Evolutionary conservation across 2,113 vertebrate species (phyloP), one percentile per base, ranked within the genome.

Genomic region (Vidua chalybeata): DNA sequence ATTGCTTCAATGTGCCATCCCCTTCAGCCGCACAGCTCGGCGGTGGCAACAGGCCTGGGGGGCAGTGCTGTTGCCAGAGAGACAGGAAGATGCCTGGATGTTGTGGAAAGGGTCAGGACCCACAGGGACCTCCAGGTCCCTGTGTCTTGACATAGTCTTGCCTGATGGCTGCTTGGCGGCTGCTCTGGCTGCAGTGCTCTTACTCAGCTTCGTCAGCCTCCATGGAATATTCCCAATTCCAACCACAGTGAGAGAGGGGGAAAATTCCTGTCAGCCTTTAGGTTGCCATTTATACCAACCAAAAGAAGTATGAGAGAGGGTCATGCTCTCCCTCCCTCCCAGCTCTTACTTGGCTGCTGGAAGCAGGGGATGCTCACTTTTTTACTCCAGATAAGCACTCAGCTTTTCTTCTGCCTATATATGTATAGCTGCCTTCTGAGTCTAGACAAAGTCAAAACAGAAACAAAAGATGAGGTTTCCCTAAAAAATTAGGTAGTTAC

Each of bases 1-100:
- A 97, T 93, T 93, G 94, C 92, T 93, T 87, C 92, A 94, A 33
- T 82, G 90, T 90, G 86, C 93, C 92, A 93, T 89, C 77, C 90
- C 75, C 77, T 96, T 74, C 93, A 96, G 94, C 76, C 63, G 2
- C 73, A 59, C 88, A 87, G 86, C 76, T 88, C 75, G 1, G 79
- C 0, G 0, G 81, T 23, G 7, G 79, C 87, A 81, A 84, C 85
- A 63, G 56, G 82, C 93, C 74, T 61, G 41, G 67, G 43, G 46
- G 31, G 61, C 51, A 71, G 64, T n/a, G 64, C 82, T 63, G 66
- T 68, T 89, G 63, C 79, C 85, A 76, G 87, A 67, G 66, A 71
- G 51, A 81, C 6, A 28, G 55, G 9, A 75, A 80, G 35, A 75
- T 30, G 37, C 54, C 41, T 64, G 51, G 43, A 73, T 6, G 9